phyloP scores from a whole-genome alignment of 2,797 vertebrate species.

The Cynodonichthys magdalenae region DNA sequence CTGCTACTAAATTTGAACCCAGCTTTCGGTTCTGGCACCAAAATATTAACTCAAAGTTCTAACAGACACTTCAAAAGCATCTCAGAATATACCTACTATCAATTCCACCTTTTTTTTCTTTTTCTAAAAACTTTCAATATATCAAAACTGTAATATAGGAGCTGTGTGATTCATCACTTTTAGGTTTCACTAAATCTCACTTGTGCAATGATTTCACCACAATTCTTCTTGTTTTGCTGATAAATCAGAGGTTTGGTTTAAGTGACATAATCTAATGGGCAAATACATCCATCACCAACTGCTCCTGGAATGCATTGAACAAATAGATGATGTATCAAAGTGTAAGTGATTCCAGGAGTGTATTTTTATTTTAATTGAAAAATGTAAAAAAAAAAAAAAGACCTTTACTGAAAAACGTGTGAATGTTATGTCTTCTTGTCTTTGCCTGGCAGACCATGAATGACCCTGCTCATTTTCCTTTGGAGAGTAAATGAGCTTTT shows the following conservation, averaged over 20 bases:
- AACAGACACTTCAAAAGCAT: background rate
- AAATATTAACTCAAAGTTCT: too few relatives aligned
- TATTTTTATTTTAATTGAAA: constrained; percentile 48
- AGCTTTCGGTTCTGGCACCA: too few relatives aligned
- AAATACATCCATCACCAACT: constrained; percentile 19
- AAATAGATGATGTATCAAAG: constrained; percentile 14
- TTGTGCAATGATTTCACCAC: background rate
- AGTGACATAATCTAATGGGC: background rate
- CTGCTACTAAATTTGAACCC: too few relatives aligned
- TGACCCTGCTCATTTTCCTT: constrained; percentile 47
- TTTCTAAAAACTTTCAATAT: background rate
- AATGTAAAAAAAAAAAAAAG: constrained; percentile 27
- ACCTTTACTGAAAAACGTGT: constrained; percentile 16
- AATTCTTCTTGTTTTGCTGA: background rate
- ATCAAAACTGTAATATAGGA: background rate
- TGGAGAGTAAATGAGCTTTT: constrained; percentile 45
- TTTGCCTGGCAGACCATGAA: constrained; percentile 45
- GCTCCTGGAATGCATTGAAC: constrained; percentile 4
- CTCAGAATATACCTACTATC: background rate
- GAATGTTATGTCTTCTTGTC: constrained; percentile 31
- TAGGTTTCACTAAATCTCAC: constrained; percentile 1
- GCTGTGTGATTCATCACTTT: background rate
- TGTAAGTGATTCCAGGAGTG: constrained; percentile 17
- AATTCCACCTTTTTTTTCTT: background rate
- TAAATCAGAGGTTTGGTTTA: background rate